Evolutionary conservation across 2,888 invertebrate species (phyloP).

Genomic region (Pharmacophagus antenor): DNA sequence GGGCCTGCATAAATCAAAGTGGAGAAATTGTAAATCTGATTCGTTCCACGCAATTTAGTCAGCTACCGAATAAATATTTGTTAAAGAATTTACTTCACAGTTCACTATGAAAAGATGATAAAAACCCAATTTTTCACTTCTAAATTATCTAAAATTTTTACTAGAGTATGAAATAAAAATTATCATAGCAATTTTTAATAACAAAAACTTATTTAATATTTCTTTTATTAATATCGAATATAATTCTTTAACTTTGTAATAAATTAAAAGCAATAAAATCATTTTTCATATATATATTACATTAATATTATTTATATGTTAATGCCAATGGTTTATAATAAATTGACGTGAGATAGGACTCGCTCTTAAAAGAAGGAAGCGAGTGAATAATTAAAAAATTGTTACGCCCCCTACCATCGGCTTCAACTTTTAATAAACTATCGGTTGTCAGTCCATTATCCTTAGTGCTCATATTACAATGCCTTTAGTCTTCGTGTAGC

Average conservation of each 20-base stretch:
- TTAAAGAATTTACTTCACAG: background rate
- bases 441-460: conserved; percentile 17
- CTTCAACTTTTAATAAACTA: conserved; percentile 10
- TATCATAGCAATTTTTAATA: no score
- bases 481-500: background rate
- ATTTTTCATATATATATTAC: no score
- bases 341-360: background rate
- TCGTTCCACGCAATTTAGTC: background rate
- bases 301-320: no score
- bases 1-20: background rate
- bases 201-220: no score
- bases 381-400: background rate
- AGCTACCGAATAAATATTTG: background rate
- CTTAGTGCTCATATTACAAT: conserved; percentile 14
- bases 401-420: background rate
- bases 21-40: background rate
- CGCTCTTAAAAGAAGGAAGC: background rate
- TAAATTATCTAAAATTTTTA: no score
- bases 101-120: background rate
- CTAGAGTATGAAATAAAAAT: no score
- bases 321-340: no score
- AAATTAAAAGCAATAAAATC: no score
- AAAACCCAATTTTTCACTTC: background rate
- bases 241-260: no score
- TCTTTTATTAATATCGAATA: no score